Evolutionary conservation across 2,797 vertebrate genomes (phyloP), one percentile per base, ranked within the genome.

Genomic region (Orientallactaga sibirica): DNA sequence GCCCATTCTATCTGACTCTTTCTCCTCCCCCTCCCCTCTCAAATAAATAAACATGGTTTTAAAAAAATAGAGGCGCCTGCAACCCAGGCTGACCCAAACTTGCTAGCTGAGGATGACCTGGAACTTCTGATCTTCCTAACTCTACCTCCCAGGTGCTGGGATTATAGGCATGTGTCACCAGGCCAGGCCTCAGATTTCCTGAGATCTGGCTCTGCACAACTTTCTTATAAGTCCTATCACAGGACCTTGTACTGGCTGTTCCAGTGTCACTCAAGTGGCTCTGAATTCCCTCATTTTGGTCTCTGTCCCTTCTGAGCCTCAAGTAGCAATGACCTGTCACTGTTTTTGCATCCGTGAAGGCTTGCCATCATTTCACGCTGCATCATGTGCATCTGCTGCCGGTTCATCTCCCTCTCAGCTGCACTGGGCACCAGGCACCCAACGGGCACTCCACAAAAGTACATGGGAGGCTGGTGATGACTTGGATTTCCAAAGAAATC

Each of bases 351-450:
- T 25, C 43, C 71, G n/a, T 2, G 9, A 81, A 0, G 1, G 16
- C 24, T 14, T 87, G 37, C 27, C 1, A 0, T 8, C 6, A 7
- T 48, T 15, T 62, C 86, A 66, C 0, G 0, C 8, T 19, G 29
- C 19, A 3, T 33, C 4, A 1, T 0, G 18, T 33, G 7, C 15
- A 14, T n/a, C n/a, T 11, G 22, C 22, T 55, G 22, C 22, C n/a
- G 12, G 70, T 25, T 5, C 1, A 4, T 77, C 87, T 37, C 41
- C 10, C 7, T 70, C 27, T 6, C 61, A 67, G 55, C 16, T 9
- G 0, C 10, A 20, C 18, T 70, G n/a, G n/a, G 12, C n/a, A 61
- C 41, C 73, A 61, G 24, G 67, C 7, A 74, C 20, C 41, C 37
- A 37, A 15, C 0, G 79, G 29, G 41, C 66, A 20, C 55, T 20